Base-by-base conservation (phyloP, 2,888 invertebrate species). In the Salpingus planirostris region DNA sequence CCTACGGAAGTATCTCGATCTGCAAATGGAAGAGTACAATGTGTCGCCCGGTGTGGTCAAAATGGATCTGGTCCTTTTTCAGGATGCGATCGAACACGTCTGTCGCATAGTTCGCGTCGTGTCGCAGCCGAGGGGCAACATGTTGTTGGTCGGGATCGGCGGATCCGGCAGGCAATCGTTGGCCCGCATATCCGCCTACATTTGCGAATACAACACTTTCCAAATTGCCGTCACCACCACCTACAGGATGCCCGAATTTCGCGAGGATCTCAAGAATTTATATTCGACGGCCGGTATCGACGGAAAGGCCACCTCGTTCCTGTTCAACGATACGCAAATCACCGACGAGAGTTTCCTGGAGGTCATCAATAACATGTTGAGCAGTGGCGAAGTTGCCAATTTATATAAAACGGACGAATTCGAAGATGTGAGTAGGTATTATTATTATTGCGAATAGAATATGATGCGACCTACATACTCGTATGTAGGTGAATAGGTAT, bases 381-480 rank as follows among this genome's bases (percentile, higher is more conserved):
- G 86, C 57, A 85, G 83, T 41, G 91, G 90, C 0, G 90, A 91
- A 64, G 78, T 92, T 35, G 76, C 87, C 3, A 90, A 89, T 64
- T 69, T 92, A n/a, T 91, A 78, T 57, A 88, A 88, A 55, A 59
- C 77, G 0, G 90, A 91, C 44, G 91, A 92, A 62, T 82, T 91
- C 65, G 90, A 91, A 57, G 89, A 90, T 54, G 85, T 85, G 49
- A n/a, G n/a, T n/a, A n/a, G n/a, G 69, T 35, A 21, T 11, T 27
- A 24, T 24, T 18, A 10, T 22, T 18, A n/a, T 27, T 12, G 29
- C 28, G n/a, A 26, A n/a, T 13, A 24, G 25, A 27, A n/a, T n/a
- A n/a, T 13, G 21, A 23, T 8, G 21, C 2, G 14, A 11, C 15
- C 7, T 21, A 21, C 21, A 21, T 21, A 8, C 12, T 36, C 22